Base-by-base conservation (phyloP, 2,113 vertebrate genomes). In the Thymallus thymallus region DNA sequence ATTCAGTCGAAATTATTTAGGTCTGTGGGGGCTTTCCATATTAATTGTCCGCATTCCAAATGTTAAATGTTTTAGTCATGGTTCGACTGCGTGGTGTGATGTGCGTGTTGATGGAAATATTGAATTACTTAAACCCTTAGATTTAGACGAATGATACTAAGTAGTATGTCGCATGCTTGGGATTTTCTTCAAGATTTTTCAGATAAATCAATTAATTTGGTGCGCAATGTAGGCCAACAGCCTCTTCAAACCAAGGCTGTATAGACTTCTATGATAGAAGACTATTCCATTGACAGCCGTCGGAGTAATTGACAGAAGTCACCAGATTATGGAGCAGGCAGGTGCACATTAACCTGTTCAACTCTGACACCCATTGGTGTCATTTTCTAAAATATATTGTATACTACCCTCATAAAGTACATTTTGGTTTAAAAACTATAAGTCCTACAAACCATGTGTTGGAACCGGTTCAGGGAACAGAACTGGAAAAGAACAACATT, bases 21-120 rank as follows among this genome's bases (percentile, higher is more conserved):
- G 14, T 51, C 48, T 18, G 48, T 51, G 48, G 82, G 83, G 78
- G 26, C 35, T 77, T 82, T 84, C 80, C 84, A 26, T 35, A 5
- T 30, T 64, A 60, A 32, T 68, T 69, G 24, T 30, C 71, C 48
- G 41, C 14, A 66, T 74, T 67, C 48, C 61, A 20, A 48, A 18
- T n/a, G 26, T 56, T 76, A 64, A 41, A 80, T 85, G 65, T 41
- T 64, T 81, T 80, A 81, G 3, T 23, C 23, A 67, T 20, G 72
- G 70, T 71, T n/a, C 13, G 48, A 35, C 69, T 26, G 51, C 35
- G 67, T 51, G 51, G 61, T 63, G 14, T 64, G 51, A 74, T 68
- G 64, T n/a, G 24, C 14, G 32, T 68, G 69, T 60, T 46, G 2
- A 63, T 51, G 22, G 18, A 75, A 41, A 71, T 64, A 74, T 63